phyloP scores from a whole-genome alignment of 2,113 vertebrate genomes.

The Anser brachyrhynchus region DNA sequence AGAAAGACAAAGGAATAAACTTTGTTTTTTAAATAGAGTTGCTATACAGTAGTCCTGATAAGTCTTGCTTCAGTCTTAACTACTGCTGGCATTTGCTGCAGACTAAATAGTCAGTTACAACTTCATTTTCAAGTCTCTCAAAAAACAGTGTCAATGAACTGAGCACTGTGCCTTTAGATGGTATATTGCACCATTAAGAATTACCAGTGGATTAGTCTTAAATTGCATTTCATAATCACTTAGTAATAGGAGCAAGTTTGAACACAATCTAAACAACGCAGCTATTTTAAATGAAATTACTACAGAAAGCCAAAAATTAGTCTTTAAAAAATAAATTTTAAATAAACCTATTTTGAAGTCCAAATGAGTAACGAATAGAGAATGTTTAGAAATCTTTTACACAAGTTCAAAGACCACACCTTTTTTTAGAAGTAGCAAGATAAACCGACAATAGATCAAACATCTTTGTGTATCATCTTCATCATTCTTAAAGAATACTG shows the following conservation, averaged over 20 bases:
- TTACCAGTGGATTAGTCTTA: not conserved
- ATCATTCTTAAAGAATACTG: not conserved
- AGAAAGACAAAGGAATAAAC: not conserved
- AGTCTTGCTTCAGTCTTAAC: not conserved
- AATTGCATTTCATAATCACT: not conserved
- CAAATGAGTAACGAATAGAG: not conserved
- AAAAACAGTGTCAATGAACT: not conserved
- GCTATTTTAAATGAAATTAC: not conserved
- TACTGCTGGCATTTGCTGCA: not conserved
- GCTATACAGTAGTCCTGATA: not conserved
- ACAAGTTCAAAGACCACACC: not conserved
- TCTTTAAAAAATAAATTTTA: not conserved
- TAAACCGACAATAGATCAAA: not conserved
- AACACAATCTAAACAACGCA: not conserved
- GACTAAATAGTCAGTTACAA: not conserved
- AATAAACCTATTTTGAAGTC: not conserved
- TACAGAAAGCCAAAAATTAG: not conserved
- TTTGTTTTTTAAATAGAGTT: not conserved
- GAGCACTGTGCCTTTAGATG: not conserved
- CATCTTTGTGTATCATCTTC: not conserved
- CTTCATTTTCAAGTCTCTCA: not conserved
- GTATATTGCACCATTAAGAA: not conserved
- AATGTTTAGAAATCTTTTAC: not conserved
- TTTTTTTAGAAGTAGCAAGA: not conserved
- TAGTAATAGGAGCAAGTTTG: not conserved